Evolutionary conservation across 2,797 vertebrate genomes (phyloP).

Genomic region (Calcarius lapponicus): DNA sequence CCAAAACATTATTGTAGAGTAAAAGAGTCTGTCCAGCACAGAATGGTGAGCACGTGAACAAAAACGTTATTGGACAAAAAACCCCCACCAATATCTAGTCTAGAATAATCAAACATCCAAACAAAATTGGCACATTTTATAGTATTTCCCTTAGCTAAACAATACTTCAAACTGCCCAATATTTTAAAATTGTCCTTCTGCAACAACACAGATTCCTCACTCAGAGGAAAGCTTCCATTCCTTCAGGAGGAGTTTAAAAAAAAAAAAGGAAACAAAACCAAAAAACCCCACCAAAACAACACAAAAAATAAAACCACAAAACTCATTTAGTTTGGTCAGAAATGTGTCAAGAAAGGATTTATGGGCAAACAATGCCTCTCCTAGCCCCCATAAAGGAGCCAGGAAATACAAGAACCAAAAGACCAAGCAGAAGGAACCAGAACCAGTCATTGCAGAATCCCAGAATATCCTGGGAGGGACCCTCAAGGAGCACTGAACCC

Average conservation of each 20-base stretch:
- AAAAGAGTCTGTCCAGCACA: neutral
- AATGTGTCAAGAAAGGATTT: neutral
- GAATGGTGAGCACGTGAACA: neutral
- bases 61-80: neutral
- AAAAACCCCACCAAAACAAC: neutral
- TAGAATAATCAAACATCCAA: neutral
- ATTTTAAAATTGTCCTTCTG: neutral
- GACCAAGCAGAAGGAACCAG: neutral
- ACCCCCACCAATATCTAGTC: rapidly evolving
- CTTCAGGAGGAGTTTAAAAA: neutral
- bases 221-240: neutral
- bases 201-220: neutral
- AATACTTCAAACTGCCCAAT: neutral
- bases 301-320: neutral
- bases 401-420: neutral
- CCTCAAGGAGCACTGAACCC: neutral
- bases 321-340: neutral
- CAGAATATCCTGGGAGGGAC: neutral
- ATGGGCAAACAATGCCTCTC: neutral
- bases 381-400: neutral
- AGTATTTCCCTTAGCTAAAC: neutral
- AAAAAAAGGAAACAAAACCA: too few relatives aligned
- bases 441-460: rapidly evolving
- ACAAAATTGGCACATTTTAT: neutral
- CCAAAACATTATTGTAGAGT: neutral